phyloP scores from a whole-genome alignment of 2,113 vertebrate species.

The Ophiodon elongatus region DNA sequence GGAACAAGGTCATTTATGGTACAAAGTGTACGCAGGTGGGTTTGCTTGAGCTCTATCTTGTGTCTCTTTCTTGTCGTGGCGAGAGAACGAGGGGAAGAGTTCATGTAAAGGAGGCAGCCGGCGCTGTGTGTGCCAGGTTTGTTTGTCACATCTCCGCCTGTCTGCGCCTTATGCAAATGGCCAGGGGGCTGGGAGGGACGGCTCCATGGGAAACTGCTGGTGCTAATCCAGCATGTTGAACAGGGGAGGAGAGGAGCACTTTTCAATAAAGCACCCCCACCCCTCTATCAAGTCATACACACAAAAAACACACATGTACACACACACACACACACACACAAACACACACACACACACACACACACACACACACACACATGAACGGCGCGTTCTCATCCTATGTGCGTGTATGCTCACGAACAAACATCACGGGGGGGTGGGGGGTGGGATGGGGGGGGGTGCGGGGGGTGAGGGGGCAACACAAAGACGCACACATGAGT shows the following conservation, averaged over 20 bases:
- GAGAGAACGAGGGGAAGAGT: constrained; percentile 57
- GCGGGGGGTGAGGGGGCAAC: constrained; percentile 10
- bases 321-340: constrained; percentile 46
- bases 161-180: constrained; percentile 87
- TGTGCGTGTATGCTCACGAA: constrained; percentile 46
- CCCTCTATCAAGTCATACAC: constrained; percentile 73
- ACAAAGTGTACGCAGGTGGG: constrained; percentile 57
- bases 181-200: constrained; percentile 63
- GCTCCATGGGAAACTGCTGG: constrained; percentile 87
- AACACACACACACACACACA: constrained; percentile 58
- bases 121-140: constrained; percentile 83
- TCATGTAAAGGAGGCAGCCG: constrained; percentile 76
- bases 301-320: constrained; percentile 53
- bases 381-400: constrained; percentile 65
- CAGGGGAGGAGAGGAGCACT: constrained; percentile 83
- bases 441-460: not conserved
- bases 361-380: constrained; percentile 32
- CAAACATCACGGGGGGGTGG: constrained; percentile 50
- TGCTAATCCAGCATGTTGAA: constrained; percentile 87
- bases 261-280: constrained; percentile 81
- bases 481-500: constrained; percentile 57
- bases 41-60: constrained; percentile 25
- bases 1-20: constrained; percentile 34
- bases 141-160: constrained; percentile 84
- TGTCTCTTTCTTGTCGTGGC: constrained; percentile 40